Percentiles rank a stretch among this genome's conserved stretches.
Conservation (phyloP, 2,888 invertebrate genomes). For the Cerastis leucographa region DNA sequence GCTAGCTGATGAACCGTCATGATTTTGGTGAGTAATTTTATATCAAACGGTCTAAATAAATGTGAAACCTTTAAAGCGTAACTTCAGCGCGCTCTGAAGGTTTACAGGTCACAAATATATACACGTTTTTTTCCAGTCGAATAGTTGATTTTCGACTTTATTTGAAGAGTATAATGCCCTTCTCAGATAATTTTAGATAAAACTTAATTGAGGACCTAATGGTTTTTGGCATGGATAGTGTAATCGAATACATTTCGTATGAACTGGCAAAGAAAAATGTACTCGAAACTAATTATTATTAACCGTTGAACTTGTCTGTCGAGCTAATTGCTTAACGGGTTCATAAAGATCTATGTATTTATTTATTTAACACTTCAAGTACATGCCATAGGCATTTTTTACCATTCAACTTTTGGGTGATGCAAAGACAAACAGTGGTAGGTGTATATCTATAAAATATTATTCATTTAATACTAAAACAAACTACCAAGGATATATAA, state of each 20-base stretch:
- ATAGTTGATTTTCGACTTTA: not conserved
- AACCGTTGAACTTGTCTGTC: not conserved
- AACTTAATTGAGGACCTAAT: not conserved
- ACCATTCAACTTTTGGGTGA: no score
- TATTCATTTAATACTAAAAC: no score
- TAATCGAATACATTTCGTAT: not conserved
- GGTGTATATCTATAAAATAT: no score
- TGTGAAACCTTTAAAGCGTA: not conserved
- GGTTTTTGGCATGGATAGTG: not conserved
- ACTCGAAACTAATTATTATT: not conserved
- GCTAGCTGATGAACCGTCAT: constrained; percentile 48
- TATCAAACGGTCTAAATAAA: not conserved
- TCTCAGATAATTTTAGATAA: not conserved
- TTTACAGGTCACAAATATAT: no score
- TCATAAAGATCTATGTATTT: no score
- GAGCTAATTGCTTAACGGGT: no score
- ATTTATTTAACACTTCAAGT: no score
- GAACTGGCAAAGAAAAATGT: not conserved
- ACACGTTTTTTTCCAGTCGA: not conserved
- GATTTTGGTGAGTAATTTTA: constrained; percentile 57
- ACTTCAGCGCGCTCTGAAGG: no score
- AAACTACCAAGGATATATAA: no score
- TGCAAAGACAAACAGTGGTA: no score
- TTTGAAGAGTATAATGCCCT: not conserved
- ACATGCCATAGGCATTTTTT: no score